These are phyloP conservation scores for Arnoldichthys spilopterus DNA, from an alignment of 2,797 vertebrate genomes.

Conservation along the genomic window DNA sequence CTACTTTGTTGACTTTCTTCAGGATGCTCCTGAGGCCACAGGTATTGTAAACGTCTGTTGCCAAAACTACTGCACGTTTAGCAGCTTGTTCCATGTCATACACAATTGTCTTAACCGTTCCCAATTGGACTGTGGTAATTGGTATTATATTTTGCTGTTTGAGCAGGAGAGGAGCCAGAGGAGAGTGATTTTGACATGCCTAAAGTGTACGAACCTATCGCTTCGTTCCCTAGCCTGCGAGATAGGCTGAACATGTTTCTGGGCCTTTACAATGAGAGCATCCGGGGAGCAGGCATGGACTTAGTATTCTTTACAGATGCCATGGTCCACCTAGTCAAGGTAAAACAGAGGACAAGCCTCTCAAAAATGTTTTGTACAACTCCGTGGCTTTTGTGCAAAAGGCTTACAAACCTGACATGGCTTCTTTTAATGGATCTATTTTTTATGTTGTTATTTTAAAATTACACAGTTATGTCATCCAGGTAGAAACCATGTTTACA, in stretches of 20 bases:
- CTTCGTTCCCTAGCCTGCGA: constrained; percentile 82
- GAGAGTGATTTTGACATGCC: constrained; percentile 82
- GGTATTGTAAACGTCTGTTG: constrained; percentile 74
- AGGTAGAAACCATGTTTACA: too few relatives aligned
- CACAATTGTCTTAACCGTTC: not conserved
- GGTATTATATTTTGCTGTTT: constrained; percentile 8
- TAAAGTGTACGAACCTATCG: constrained; percentile 89
- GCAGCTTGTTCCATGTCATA: not conserved
- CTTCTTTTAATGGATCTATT: too few relatives aligned
- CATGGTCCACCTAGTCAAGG: constrained; percentile 94
- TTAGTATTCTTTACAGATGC: constrained; percentile 96
- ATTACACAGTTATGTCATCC: too few relatives aligned
- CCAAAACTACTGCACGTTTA: not conserved
- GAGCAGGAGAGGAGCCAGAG: constrained; percentile 85
- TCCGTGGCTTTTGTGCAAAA: not conserved
- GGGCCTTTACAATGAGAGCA: constrained; percentile 85
- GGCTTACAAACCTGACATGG: too few relatives aligned
- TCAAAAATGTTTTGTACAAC: not conserved
- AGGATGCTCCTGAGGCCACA: constrained; percentile 85
- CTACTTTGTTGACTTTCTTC: constrained; percentile 95
- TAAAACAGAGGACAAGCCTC: constrained; percentile 60
- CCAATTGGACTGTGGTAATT: not conserved
- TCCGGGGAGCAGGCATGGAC: constrained; percentile 89
- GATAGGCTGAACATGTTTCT: constrained; percentile 88
- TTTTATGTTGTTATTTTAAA: too few relatives aligned